These are phyloP conservation scores for Cotesia chilonis DNA, from an alignment of 1,140 invertebrate species.

Conservation along the genomic window DNA sequence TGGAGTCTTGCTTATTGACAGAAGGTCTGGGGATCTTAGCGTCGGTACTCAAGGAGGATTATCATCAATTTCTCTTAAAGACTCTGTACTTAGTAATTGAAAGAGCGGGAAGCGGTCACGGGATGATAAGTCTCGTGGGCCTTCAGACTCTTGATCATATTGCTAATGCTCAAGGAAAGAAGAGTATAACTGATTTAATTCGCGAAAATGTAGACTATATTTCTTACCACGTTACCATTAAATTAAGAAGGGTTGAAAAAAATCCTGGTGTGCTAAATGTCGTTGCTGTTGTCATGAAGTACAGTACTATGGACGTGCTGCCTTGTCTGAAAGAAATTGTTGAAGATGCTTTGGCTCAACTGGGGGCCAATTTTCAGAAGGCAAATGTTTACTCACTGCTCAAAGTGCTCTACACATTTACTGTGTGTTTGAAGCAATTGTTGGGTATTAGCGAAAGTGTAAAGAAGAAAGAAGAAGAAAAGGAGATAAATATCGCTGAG, in stretches of 20 bases:
- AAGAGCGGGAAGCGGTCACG: conserved; percentile 70
- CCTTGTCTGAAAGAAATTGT: conserved; percentile 72
- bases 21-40: conserved; percentile 73
- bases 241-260: conserved; percentile 67
- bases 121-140: conserved; percentile 67
- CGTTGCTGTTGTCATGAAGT: conserved; percentile 72
- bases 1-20: conserved; percentile 69
- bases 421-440: conserved; percentile 68
- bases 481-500: conserved; percentile 8
- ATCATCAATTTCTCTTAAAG: conserved; percentile 69
- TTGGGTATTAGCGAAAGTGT: conserved; percentile 40
- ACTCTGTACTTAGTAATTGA: conserved; percentile 75
- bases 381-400: conserved; percentile 68
- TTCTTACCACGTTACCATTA: conserved; percentile 71
- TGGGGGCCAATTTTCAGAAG: conserved; percentile 68
- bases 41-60: conserved; percentile 59
- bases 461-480: conserved; percentile 22
- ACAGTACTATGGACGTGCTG: conserved; percentile 70
- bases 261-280: conserved; percentile 69
- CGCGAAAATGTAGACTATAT: conserved; percentile 73
- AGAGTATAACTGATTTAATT: conserved; percentile 67
- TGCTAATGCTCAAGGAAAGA: conserved; percentile 63
- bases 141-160: conserved; percentile 67
- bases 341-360: conserved; percentile 70
- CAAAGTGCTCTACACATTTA: conserved; percentile 73